Percentiles rank a stretch among this genome's conserved stretches.
Evolutionary conservation across 2,888 invertebrate species (phyloP).

Genomic region (Polia nebulosa): DNA sequence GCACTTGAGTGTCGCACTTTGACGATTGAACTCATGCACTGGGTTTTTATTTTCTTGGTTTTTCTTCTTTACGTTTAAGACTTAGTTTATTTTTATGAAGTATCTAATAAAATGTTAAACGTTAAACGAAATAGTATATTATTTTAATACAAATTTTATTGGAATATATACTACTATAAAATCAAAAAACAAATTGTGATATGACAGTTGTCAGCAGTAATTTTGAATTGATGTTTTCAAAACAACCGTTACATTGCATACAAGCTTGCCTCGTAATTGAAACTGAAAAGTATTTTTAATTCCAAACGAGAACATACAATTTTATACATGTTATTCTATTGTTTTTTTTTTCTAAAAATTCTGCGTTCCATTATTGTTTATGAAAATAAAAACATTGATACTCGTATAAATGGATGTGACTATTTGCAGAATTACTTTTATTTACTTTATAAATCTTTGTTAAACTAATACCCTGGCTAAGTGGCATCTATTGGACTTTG

Average conservation of each 20-base stretch:
- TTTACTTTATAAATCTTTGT: background rate
- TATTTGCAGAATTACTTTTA: slow-evolving; percentile 1
- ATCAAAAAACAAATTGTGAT: slow-evolving; percentile 5
- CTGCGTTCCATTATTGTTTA: slow-evolving; percentile 17
- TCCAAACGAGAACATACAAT: slow-evolving; percentile 12
- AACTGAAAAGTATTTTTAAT: slow-evolving; percentile 11
- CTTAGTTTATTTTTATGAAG: background rate
- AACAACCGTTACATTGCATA: slow-evolving; percentile 8
- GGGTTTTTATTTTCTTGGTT: slow-evolving; percentile 4
- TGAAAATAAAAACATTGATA: slow-evolving; percentile 13
- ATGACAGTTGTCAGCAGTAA: slow-evolving; percentile 15
- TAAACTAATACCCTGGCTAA: background rate
- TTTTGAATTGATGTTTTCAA: slow-evolving; percentile 39
- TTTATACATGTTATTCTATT: slow-evolving; percentile 7
- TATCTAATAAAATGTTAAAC: too few relatives aligned
- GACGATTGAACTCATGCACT: slow-evolving; percentile 17
- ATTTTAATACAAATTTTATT: background rate
- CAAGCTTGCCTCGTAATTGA: background rate
- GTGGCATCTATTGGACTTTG: background rate
- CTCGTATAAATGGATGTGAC: slow-evolving; percentile 17
- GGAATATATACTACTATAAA: slow-evolving; percentile 4
- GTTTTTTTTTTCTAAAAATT: slow-evolving; percentile 1
- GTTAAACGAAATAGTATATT: background rate
- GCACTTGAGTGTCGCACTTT: slow-evolving; percentile 30
- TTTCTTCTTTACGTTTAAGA: slow-evolving; percentile 5